Conservation (phyloP, 1,140 invertebrate genomes). For the Dinoponera quadriceps region DNA sequence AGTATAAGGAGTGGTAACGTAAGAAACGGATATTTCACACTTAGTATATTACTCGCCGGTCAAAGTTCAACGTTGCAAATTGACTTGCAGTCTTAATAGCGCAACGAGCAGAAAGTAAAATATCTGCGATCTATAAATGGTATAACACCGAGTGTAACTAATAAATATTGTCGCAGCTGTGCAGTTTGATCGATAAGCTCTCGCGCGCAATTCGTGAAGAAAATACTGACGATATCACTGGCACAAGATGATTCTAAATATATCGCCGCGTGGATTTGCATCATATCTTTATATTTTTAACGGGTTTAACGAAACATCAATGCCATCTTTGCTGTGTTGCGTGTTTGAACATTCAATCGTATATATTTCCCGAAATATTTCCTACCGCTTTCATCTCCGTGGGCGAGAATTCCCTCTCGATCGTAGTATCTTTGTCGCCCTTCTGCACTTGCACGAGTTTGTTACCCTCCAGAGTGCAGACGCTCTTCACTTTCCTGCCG, state of each 20-base stretch:
- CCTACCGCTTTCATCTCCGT: conserved; percentile 90
- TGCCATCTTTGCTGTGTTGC: background rate
- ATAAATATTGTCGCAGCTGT: conserved; percentile 2
- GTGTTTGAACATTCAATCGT: background rate
- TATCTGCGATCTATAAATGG: background rate
- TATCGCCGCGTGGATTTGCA: background rate
- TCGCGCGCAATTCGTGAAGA: background rate
- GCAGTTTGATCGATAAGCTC: background rate
- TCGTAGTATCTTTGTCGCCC: conserved; percentile 87
- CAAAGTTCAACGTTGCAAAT: conserved; percentile 1
- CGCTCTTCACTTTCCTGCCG: conserved; percentile 92
- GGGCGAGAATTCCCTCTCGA: conserved; percentile 89
- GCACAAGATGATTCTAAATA: background rate
- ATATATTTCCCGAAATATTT: conserved; percentile 22
- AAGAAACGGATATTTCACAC: background rate
- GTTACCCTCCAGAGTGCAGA: conserved; percentile 89
- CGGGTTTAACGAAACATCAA: background rate
- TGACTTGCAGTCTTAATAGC: background rate
- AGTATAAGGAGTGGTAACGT: background rate
- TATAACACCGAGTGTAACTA: background rate
- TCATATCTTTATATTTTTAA: background rate
- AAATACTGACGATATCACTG: background rate
- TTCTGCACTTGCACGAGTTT: conserved; percentile 90
- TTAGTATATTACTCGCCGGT: background rate
- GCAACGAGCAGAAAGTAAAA: background rate